A percentile compares a stretch with the other conserved stretches of the same genome.
These are phyloP conservation scores for Parauchenoglanis ngamensis DNA, from an alignment of 2,797 vertebrate species.

Conservation along the genomic window DNA sequence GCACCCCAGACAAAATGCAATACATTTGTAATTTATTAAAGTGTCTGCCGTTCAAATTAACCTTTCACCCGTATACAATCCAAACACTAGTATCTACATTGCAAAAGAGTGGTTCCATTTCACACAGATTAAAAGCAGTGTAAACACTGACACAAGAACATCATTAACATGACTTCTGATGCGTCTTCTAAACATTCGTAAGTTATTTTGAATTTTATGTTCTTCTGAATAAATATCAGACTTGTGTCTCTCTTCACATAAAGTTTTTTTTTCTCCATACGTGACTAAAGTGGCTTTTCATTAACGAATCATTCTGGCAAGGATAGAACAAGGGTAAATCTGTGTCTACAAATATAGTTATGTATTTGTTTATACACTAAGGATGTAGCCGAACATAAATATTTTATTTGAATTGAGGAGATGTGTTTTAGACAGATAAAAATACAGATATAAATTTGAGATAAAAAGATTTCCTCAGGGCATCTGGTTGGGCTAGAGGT, in stretches of 20 bases:
- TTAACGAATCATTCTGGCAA: not conserved
- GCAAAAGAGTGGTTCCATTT: not conserved
- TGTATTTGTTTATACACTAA: not conserved
- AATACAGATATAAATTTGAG: not conserved
- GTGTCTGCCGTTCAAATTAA: conserved; percentile 5
- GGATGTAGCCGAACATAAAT: no score
- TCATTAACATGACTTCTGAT: not conserved
- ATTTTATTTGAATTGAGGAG: not conserved
- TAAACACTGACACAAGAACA: not conserved
- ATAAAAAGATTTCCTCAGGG: not conserved
- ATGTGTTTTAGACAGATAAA: not conserved
- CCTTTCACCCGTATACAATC: conserved; percentile 30
- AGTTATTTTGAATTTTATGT: not conserved
- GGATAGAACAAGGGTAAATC: not conserved
- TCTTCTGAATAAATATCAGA: conserved; percentile 21
- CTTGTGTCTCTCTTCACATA: not conserved
- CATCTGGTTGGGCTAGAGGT: not conserved
- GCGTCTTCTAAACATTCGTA: not conserved
- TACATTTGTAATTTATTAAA: conserved; percentile 55
- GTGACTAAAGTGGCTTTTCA: not conserved
- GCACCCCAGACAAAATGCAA: not conserved
- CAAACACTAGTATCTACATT: not conserved
- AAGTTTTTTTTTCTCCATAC: not conserved
- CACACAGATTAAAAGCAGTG: not conserved
- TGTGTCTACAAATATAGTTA: not conserved